These are phyloP conservation scores for Microctonus hyperodae DNA, from an alignment of 2,888 invertebrate species.

Conservation along the genomic window DNA sequence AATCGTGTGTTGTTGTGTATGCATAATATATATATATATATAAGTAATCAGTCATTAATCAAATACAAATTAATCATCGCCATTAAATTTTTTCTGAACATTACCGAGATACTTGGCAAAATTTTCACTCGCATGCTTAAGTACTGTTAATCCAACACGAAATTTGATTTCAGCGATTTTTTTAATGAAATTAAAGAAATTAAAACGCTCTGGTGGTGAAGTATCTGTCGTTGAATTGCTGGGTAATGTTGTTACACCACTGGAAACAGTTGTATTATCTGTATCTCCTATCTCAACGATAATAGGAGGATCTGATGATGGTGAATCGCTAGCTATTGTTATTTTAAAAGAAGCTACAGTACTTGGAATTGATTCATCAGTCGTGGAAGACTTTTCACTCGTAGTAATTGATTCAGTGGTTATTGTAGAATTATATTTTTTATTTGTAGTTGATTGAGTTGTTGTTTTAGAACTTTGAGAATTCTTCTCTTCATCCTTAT, in stretches of 20 bases:
- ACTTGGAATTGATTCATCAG: not conserved
- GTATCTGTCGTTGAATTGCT: not conserved
- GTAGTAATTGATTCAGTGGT: not conserved
- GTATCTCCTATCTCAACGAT: not conserved
- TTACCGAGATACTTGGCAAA: slow-evolving; percentile 72
- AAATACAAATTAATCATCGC: slow-evolving; percentile 48
- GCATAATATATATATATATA: too few relatives aligned
- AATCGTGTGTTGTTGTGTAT: not conserved
- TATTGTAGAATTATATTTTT: too few relatives aligned
- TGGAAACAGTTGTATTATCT: not conserved
- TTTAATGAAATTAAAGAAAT: slow-evolving; percentile 69
- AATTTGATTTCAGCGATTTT: slow-evolving; percentile 75
- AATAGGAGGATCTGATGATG: not conserved
- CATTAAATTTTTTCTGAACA: slow-evolving; percentile 65
- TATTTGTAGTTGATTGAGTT: not conserved
- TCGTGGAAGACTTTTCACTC: not conserved
- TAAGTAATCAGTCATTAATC: slow-evolving; percentile 2
- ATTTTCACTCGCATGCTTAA: slow-evolving; percentile 74
- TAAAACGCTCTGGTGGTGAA: slow-evolving; percentile 39
- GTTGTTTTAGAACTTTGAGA: too few relatives aligned
- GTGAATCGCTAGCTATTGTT: not conserved
- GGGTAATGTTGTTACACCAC: not conserved
- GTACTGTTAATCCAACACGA: slow-evolving; percentile 71
- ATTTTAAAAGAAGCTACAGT: not conserved
- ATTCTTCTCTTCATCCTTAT: too few relatives aligned